These are phyloP conservation scores for Hofmannophila pseudospretella DNA, from an alignment of 2,888 invertebrate genomes.

Conservation along the genomic window DNA sequence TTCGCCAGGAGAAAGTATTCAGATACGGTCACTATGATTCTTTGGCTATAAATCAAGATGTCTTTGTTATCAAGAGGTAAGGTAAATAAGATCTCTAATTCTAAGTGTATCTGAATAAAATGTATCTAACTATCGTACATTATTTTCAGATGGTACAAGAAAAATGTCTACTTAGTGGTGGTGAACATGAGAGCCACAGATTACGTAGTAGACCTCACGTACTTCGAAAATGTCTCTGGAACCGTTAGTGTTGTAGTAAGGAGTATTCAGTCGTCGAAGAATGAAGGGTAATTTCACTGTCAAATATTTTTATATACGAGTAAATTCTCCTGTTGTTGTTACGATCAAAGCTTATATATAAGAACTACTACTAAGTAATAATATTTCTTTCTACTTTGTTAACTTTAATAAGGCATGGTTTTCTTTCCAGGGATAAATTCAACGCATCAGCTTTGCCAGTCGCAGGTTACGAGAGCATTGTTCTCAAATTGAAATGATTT, in stretches of 20 bases:
- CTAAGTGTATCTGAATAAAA: background rate
- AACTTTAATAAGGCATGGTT: too few species aligned
- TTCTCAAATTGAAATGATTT: slow-evolving; percentile 41
- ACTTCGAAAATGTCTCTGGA: slow-evolving; percentile 57
- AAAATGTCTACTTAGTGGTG: slow-evolving; percentile 56
- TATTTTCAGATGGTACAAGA: slow-evolving; percentile 47
- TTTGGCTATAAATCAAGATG: slow-evolving; percentile 68
- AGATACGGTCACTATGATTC: slow-evolving; percentile 74
- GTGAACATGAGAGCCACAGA: slow-evolving; percentile 67
- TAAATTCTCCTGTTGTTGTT: too few species aligned
- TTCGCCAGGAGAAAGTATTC: slow-evolving; percentile 74
- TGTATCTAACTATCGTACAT: background rate
- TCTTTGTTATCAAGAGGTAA: slow-evolving; percentile 77
- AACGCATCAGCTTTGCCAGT: slow-evolving; percentile 44
- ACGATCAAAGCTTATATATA: too few species aligned
- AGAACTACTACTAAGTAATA: too few species aligned
- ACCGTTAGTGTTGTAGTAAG: slow-evolving; percentile 67
- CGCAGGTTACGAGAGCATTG: slow-evolving; percentile 55
- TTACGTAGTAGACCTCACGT: slow-evolving; percentile 45
- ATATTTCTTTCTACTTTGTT: too few species aligned
- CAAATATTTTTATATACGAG: slow-evolving; percentile 38
- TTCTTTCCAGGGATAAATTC: slow-evolving; percentile 41
- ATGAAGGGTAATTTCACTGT: slow-evolving; percentile 36
- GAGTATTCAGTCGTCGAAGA: slow-evolving; percentile 50
- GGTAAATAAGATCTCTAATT: background rate